These are phyloP conservation scores for Tethea ocularis DNA, from an alignment of 2,888 invertebrate species.

Conservation along the genomic window DNA sequence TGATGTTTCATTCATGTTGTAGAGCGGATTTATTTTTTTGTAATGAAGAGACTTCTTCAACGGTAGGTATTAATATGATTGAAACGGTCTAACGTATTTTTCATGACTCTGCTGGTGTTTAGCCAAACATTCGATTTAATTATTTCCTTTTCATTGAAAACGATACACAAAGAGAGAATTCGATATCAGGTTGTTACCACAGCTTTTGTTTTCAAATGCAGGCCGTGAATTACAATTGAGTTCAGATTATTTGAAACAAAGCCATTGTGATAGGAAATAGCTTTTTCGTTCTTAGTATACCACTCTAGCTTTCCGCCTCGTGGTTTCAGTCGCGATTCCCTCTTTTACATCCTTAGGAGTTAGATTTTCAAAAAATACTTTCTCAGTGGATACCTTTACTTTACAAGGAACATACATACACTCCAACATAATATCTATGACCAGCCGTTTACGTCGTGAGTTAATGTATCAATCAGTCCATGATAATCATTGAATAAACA, in stretches of 20 bases:
- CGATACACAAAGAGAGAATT: background rate
- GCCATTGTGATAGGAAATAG: background rate
- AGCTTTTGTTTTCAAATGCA: background rate
- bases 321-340: too few relatives aligned
- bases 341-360: too few relatives aligned
- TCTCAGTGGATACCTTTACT: too few relatives aligned
- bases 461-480: too few relatives aligned
- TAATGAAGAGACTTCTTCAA: background rate
- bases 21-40: constrained; percentile 13
- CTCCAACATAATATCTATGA: too few relatives aligned
- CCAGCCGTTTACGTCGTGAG: too few relatives aligned
- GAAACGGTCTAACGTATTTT: background rate
- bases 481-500: too few relatives aligned
- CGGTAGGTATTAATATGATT: background rate
- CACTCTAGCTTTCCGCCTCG: too few relatives aligned
- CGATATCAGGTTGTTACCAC: background rate
- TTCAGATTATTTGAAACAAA: background rate
- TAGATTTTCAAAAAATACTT: too few relatives aligned
- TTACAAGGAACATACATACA: too few relatives aligned
- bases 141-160: background rate
- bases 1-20: constrained; percentile 31
- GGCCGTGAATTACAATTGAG: background rate
- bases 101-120: background rate
- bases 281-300: too few relatives aligned
- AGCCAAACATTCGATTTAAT: background rate